A percentile compares a stretch with the other conserved stretches of the same genome.
phyloP scores from a whole-genome alignment of 2,797 vertebrate genomes.

The Sus cebifrons region DNA sequence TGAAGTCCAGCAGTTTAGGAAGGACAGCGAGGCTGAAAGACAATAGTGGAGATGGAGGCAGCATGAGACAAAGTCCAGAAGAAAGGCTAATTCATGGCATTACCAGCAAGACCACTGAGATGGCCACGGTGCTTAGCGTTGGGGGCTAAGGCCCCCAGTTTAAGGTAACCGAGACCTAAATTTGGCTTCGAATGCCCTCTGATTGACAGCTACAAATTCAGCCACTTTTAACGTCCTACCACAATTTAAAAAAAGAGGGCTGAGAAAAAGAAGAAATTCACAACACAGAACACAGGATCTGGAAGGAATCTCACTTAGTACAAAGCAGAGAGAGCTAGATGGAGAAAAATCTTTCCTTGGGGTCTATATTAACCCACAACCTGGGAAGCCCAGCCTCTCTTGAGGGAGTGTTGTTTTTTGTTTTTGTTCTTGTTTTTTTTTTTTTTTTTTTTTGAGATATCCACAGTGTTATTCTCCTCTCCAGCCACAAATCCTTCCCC shows the following conservation, averaged over 20 bases:
- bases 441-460: neutral
- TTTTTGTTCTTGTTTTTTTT: neutral
- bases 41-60: neutral
- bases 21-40: slow-evolving; percentile 32
- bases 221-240: slow-evolving; percentile 11
- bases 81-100: slow-evolving; percentile 34
- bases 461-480: neutral
- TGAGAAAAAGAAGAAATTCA: slow-evolving; percentile 42
- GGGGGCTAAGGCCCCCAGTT: neutral
- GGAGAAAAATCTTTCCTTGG: neutral
- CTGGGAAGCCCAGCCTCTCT: neutral
- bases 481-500: neutral
- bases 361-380: neutral
- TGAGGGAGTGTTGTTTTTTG: neutral
- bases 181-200: slow-evolving; percentile 60
- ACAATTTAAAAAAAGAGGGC: neutral
- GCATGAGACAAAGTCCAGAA: slow-evolving; percentile 27
- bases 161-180: neutral
- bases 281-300: slow-evolving; percentile 52
- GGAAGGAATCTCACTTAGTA: slow-evolving; percentile 28
- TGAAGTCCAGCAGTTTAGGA: slow-evolving; percentile 54
- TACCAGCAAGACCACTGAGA: neutral
- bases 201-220: slow-evolving; percentile 53
- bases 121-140: neutral
- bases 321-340: slow-evolving; percentile 29